phyloP scores from a whole-genome alignment of 2,113 vertebrate species.

The Thunnus thynnus region DNA sequence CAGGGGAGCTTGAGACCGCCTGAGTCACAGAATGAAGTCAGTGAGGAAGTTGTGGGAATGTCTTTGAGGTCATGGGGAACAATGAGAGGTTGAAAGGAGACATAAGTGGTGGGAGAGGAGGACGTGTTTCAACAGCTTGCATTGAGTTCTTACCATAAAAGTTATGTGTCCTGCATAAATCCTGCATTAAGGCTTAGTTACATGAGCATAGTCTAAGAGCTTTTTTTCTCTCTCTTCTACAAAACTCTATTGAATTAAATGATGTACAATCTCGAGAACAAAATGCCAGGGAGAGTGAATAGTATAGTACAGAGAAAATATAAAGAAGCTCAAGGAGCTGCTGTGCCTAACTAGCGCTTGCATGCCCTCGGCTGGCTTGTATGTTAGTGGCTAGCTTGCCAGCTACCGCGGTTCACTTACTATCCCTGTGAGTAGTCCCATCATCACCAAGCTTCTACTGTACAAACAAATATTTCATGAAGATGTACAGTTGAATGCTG shows the following conservation, averaged over 20 bases:
- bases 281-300: background rate
- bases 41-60: slow-evolving; percentile 48
- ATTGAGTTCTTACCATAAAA: slow-evolving; percentile 11
- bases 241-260: background rate
- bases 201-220: background rate
- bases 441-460: background rate
- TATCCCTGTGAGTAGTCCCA: background rate
- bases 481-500: too few relatives aligned
- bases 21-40: slow-evolving; percentile 57
- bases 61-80: slow-evolving; percentile 63
- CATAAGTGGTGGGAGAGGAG: slow-evolving; percentile 17
- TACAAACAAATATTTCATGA: too few relatives aligned
- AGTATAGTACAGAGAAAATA: background rate
- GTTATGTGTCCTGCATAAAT: background rate
- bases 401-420: background rate
- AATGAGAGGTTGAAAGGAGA: slow-evolving; percentile 49
- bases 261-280: background rate
- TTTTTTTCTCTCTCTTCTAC: too few relatives aligned
- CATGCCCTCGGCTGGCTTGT: background rate
- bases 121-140: slow-evolving; percentile 19
- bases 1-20: slow-evolving; percentile 16
- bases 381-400: background rate
- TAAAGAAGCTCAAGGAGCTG: background rate
- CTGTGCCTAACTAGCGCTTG: background rate
- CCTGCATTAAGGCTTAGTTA: background rate